phyloP scores from a whole-genome alignment of 2,797 vertebrate genomes.

The Myioborus miniatus region DNA sequence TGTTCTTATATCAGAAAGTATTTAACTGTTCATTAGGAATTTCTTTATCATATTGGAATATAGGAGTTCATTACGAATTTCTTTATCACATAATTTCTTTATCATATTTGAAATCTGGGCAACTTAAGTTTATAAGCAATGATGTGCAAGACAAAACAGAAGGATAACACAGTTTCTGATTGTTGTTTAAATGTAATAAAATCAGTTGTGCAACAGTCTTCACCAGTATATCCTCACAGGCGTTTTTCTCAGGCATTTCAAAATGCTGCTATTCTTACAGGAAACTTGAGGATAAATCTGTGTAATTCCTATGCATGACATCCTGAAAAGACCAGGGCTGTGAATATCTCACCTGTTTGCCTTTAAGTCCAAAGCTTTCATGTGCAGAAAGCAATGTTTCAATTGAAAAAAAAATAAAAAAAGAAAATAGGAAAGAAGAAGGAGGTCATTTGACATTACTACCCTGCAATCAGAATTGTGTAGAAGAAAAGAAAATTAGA shows the following conservation, averaged over 20 bases:
- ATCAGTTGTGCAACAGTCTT: background rate
- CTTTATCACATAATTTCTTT: background rate
- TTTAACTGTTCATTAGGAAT: background rate
- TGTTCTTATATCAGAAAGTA: background rate
- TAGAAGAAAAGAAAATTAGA: background rate
- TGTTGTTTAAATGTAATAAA: background rate
- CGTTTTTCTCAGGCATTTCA: background rate
- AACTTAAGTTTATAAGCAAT: background rate
- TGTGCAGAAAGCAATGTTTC: conserved; percentile 12
- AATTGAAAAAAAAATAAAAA: background rate
- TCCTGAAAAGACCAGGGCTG: background rate
- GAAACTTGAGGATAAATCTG: background rate
- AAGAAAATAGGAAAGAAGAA: background rate
- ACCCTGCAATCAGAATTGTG: background rate
- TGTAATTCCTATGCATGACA: background rate
- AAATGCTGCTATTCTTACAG: background rate
- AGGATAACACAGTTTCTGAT: background rate
- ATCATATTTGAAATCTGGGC: background rate
- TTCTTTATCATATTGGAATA: background rate
- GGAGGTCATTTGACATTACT: background rate
- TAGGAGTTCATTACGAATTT: background rate
- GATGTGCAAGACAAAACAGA: background rate
- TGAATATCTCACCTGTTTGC: conserved; percentile 40
- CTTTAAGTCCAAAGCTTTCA: conserved; percentile 39
- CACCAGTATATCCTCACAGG: background rate